Conservation (phyloP, 2,888 invertebrate species). For the Tortricodes alternella region DNA sequence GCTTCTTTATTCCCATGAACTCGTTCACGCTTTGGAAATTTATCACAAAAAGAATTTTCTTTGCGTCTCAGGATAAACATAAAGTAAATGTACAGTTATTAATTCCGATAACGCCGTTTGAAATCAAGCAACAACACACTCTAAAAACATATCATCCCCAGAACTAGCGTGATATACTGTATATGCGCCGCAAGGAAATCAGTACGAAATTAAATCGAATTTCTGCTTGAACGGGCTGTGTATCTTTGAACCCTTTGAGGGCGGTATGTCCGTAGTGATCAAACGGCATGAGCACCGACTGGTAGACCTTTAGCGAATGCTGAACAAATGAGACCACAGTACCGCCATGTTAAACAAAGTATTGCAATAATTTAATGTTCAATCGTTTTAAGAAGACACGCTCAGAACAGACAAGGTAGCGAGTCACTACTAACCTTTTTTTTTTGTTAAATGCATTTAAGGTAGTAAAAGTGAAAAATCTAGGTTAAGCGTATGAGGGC, state of each 20-base stretch:
- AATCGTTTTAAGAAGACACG: no score
- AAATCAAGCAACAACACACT: constrained; percentile 2
- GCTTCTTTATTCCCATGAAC: background rate
- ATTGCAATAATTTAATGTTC: no score
- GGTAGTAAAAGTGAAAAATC: no score
- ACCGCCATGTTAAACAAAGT: no score
- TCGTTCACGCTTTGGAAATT: background rate
- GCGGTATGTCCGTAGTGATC: constrained; percentile 50
- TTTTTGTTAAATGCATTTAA: no score
- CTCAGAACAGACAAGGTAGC: no score
- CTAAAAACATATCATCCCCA: constrained; percentile 4
- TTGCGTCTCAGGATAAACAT: background rate
- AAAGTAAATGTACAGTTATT: background rate
- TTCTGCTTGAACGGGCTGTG: constrained; percentile 60
- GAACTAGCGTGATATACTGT: constrained; percentile 13
- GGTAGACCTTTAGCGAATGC: constrained; percentile 5
- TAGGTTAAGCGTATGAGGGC: no score
- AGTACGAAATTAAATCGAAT: constrained; percentile 68
- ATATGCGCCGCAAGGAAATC: constrained; percentile 43
- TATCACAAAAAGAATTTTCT: background rate
- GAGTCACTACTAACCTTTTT: no score
- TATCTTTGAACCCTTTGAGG: constrained; percentile 62
- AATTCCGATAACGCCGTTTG: constrained; percentile 10
- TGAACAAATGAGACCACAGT: constrained; percentile 4
- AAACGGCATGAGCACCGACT: constrained; percentile 42